Conservation (phyloP, 2,888 invertebrate genomes). For the Margaritifera margaritifera region DNA sequence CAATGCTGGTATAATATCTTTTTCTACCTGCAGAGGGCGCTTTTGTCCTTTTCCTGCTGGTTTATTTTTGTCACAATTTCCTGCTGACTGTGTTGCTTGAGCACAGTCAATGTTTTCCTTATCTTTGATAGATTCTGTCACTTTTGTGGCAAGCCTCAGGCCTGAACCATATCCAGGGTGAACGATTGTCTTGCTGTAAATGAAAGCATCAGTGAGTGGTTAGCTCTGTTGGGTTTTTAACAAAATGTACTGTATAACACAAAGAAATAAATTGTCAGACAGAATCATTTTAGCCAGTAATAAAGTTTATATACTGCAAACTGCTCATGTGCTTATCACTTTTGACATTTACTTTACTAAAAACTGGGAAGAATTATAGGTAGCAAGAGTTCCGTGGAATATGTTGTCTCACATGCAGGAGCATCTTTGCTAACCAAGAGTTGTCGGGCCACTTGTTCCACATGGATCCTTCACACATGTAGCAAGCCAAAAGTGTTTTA, state of each 20-base stretch:
- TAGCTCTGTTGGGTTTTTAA: not conserved
- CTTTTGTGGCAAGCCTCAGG: conserved; percentile 35
- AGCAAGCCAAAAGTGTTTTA: too few relatives aligned
- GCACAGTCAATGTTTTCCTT: conserved; percentile 31
- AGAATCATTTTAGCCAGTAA: too few relatives aligned
- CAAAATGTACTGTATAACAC: not conserved
- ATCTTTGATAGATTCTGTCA: conserved; percentile 40
- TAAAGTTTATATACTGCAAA: too few relatives aligned
- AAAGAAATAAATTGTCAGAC: not conserved
- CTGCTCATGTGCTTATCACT: too few relatives aligned
- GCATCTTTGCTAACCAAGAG: too few relatives aligned
- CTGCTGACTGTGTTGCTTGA: too few relatives aligned
- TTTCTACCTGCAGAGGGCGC: conserved; percentile 20
- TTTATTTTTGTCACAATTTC: not conserved
- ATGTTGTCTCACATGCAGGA: too few relatives aligned
- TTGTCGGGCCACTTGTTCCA: too few relatives aligned
- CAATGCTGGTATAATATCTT: not conserved
- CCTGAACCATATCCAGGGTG: conserved; percentile 40
- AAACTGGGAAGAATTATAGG: too few relatives aligned
- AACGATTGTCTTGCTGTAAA: conserved; percentile 57
- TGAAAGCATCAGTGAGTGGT: not conserved
- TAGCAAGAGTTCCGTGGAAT: too few relatives aligned
- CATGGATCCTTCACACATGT: too few relatives aligned
- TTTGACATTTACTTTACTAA: too few relatives aligned
- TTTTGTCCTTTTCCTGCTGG: conserved; percentile 25